A percentile compares a stretch with the other conserved stretches of the same genome.
These are phyloP conservation scores for Tenthredo distinguenda DNA, from an alignment of 2,888 invertebrate species.

Conservation along the genomic window DNA sequence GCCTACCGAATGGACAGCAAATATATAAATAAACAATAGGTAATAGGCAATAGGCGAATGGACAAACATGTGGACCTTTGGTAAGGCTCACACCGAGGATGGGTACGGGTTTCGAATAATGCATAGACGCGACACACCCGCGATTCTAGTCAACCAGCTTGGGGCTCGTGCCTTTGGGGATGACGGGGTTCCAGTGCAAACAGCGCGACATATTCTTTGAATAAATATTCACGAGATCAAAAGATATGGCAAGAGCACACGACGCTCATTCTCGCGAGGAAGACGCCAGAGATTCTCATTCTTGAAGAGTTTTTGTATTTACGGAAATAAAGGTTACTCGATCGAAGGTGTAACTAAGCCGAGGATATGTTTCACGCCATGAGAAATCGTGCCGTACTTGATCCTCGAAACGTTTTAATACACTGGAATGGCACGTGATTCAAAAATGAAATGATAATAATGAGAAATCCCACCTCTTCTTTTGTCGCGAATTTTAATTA, in stretches of 20 bases:
- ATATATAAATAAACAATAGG: conserved; percentile 41
- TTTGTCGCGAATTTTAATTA: conserved; percentile 70
- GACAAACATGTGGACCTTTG: conserved; percentile 35
- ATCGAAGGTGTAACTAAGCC: neutral
- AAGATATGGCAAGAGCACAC: conserved; percentile 53
- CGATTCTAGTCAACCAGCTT: neutral
- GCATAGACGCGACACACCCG: conserved; percentile 47
- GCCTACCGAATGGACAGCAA: conserved; percentile 44
- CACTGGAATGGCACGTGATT: neutral
- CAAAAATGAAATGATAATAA: neutral
- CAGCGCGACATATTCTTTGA: conserved; percentile 68
- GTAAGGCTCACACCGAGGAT: neutral
- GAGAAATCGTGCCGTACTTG: neutral
- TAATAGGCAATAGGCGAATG: conserved; percentile 33
- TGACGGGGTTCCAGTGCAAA: conserved; percentile 64
- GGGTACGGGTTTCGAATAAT: conserved; percentile 42
- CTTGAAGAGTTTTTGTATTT: neutral
- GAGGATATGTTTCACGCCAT: neutral
- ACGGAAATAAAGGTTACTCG: neutral
- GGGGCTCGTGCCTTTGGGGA: conserved; percentile 39
- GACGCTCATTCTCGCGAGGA: conserved; percentile 37
- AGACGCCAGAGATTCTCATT: conserved; percentile 28
- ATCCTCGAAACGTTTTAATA: neutral
- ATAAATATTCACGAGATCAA: conserved; percentile 68
- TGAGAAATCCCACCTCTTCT: conserved; percentile 56